Conservation (phyloP, 2,888 invertebrate genomes). For the Epsilonema sp. region DNA sequence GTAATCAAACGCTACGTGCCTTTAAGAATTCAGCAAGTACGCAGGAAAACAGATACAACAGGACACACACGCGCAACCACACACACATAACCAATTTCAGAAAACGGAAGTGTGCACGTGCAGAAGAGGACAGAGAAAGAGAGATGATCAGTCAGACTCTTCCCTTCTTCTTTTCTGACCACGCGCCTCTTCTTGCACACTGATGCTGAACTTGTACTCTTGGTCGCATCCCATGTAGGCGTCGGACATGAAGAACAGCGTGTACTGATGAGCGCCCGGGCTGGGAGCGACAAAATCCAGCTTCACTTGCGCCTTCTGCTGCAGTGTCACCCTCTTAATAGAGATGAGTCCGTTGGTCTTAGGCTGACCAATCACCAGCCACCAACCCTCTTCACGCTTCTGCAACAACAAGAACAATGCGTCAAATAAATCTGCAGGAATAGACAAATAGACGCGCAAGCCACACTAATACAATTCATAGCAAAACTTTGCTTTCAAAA, state of each 20-base stretch:
- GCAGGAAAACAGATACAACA: no score
- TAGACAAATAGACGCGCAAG: constrained; percentile 8
- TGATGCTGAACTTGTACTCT: constrained; percentile 63
- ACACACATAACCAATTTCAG: no score
- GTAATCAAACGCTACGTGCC: no score
- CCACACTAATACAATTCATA: constrained; percentile 9
- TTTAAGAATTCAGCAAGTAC: no score
- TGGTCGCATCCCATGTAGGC: constrained; percentile 98
- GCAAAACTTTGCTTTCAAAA: no score
- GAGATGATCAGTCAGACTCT: not conserved
- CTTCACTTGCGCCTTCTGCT: constrained; percentile 58
- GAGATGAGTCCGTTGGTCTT: constrained; percentile 78
- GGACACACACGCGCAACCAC: no score
- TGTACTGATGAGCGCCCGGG: constrained; percentile 65
- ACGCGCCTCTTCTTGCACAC: constrained; percentile 20
- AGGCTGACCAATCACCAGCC: constrained; percentile 96
- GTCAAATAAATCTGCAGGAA: no score
- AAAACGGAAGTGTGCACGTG: no score
- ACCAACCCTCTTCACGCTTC: constrained; percentile 47
- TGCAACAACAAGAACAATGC: constrained; percentile 18
- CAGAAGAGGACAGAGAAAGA: no score
- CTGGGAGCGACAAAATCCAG: constrained; percentile 82
- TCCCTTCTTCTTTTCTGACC: not conserved
- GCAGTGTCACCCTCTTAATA: constrained; percentile 82
- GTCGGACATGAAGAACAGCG: constrained; percentile 96